Base-by-base conservation (phyloP, 2,888 invertebrate species). In the Molanna angustata region DNA sequence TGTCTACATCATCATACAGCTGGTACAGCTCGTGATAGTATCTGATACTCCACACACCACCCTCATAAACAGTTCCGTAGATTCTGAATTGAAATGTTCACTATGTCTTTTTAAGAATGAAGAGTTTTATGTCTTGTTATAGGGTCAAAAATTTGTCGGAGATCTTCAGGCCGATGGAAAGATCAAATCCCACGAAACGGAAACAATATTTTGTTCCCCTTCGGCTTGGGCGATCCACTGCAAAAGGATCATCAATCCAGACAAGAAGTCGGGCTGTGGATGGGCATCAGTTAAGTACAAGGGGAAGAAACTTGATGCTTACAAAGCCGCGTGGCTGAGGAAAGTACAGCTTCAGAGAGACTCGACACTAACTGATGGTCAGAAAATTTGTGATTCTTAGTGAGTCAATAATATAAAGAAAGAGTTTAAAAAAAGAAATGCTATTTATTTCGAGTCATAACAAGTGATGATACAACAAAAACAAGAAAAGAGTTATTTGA, bases 201-300 rank as follows among this genome's bases (percentile, higher is more conserved):
- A 89, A 67, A 87, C 90, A 57, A 82, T 90, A 63, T 94, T 92
- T 68, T 84, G 88, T 57, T 91, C 93, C 1, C 94, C 94, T 2
- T 92, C 91, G 63, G 91, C 94, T 1, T 94, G 94, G 94, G 94
- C 93, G 0, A 89, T 91, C 68, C 89, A 92, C 66, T 94, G 94
- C 66, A 94, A 94, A 67, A 81, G 90, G 60, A 88, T 92, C 52
- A 90, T 94, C 45, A 93, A 94, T 70, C 93, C 94, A 0, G 89
- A 90, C 58, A 93, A 93, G 69, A 89, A 92, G 64, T 92, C 92
- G 32, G 93, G 93, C 1, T 94, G 93, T 73, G 94, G 94, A 1
- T 94, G 94, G 94, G 92, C 92, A 2, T 91, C 92, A 2, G 92
- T 92, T 27, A 87, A 90, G 65, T 94, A 93, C 65, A 86, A 84